Base-by-base conservation (phyloP, 2,888 invertebrate genomes). In the Apantesis nais region DNA sequence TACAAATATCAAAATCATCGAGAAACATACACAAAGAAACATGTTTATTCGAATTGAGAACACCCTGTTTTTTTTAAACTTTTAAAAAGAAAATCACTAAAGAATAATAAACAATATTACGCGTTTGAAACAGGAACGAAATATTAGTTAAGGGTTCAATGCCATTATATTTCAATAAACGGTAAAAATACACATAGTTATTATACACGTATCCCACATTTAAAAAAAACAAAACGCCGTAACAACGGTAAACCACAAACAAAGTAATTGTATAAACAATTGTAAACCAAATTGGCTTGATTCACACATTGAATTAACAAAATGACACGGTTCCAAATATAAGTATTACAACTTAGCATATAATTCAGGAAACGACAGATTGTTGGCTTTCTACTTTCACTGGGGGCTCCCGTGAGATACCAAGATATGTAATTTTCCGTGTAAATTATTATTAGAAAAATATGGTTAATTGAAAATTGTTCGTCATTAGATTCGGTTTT, bases 371-470 rank as follows among this genome's bases (percentile, higher is more conserved):
- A 89, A 82, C 83, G 73, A 79, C 83, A 84, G 67, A 80, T 82
- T 73, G 71, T 67, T 74, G 71, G 78, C 87, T 88, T 89, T 88
- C 88, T 86, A 75, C 84, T 86, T 89, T 88, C 89, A 79, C 83
- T 78, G 31, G 60, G 74, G 70, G 73, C 81, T 83, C 81, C 78
- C 77, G 74, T 85, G 79, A 80, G 80, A 82, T 75, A 78, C 67
- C 74, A 74, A 81, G 81, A 82, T 82, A 76, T 80, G 72, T 84
- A 83, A 85, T 83, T 83, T 82, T 80, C 84, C 82, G 72, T 84
- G 73, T 84, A 83, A 85, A 80, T 71, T 79, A 77, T 78, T 52
- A 52, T 52, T 74, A 78, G 78, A 71, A 81, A 66, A 74, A 74
- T 76, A 66, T 76, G 75, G 79, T 78, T 79, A 82, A 79, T 82